phyloP scores from a whole-genome alignment of 2,113 vertebrate species.

The Crocuta crocuta region DNA sequence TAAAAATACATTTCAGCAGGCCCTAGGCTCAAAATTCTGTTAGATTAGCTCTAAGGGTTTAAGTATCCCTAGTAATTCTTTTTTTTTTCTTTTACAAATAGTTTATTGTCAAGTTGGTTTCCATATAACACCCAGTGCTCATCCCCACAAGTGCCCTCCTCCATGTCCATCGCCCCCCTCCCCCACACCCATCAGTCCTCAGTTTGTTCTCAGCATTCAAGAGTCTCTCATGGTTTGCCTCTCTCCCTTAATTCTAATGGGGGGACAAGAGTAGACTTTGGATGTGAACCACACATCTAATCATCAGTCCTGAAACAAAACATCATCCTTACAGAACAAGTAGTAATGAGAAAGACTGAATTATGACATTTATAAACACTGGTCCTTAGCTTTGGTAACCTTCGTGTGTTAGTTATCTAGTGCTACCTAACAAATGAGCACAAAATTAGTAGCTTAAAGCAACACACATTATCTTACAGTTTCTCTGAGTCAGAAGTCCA shows the following conservation, averaged over 20 bases:
- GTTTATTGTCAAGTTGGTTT: too few relatives aligned
- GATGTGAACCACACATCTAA: background rate
- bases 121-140: too few relatives aligned
- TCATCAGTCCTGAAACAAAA: background rate
- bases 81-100: too few relatives aligned
- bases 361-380: background rate
- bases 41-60: background rate
- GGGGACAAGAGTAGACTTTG: background rate
- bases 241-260: background rate
- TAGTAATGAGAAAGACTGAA: background rate
- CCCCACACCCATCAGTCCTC: too few relatives aligned
- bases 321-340: background rate
- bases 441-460: background rate
- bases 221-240: too few relatives aligned
- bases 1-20: background rate
- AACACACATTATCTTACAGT: background rate
- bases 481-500: background rate
- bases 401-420: background rate
- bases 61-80: background rate
- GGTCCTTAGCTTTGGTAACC: background rate
- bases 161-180: too few relatives aligned
- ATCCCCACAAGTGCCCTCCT: too few relatives aligned
- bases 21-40: background rate
- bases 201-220: too few relatives aligned
- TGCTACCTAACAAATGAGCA: background rate